Percentiles rank a stretch among this genome's conserved stretches.
phyloP scores from a whole-genome alignment of 2,888 invertebrate genomes.

The Euzophera pinguis region DNA sequence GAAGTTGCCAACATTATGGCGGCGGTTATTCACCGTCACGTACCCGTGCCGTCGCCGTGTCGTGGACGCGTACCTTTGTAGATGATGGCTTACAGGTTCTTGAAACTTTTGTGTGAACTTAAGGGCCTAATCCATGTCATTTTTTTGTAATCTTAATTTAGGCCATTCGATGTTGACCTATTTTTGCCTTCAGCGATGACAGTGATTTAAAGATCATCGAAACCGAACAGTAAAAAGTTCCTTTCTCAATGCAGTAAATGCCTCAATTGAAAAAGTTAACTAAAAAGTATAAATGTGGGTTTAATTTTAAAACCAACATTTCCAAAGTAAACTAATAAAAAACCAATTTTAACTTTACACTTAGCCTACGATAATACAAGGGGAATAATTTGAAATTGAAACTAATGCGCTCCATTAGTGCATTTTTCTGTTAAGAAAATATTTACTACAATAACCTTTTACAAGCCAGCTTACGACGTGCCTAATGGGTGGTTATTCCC shows the following conservation, averaged over 20 bases:
- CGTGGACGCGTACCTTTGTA: conserved; percentile 18
- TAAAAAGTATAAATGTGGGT: too few relatives aligned
- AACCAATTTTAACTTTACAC: too few relatives aligned
- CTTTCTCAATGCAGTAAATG: too few relatives aligned
- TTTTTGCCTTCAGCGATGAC: too few relatives aligned
- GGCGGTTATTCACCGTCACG: conserved; percentile 67
- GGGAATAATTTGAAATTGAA: not conserved
- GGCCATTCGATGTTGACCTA: too few relatives aligned
- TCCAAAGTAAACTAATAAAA: too few relatives aligned
- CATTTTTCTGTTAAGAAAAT: not conserved
- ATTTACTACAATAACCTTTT: conserved; percentile 3
- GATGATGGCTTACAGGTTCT: not conserved
- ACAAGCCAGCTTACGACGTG: not conserved
- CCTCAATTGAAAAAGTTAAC: too few relatives aligned
- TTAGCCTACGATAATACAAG: not conserved
- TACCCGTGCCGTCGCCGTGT: conserved; percentile 31
- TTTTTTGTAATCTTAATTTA: too few relatives aligned
- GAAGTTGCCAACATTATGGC: conserved; percentile 52
- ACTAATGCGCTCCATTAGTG: not conserved
- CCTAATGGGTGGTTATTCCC: conserved; percentile 16
- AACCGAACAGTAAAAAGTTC: too few relatives aligned
- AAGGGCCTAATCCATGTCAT: too few relatives aligned
- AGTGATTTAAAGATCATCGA: too few relatives aligned
- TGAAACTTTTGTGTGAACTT: not conserved
- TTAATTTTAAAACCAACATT: too few relatives aligned